Conservation (phyloP, 2,888 invertebrate species). For the Sacculina carcini region DNA sequence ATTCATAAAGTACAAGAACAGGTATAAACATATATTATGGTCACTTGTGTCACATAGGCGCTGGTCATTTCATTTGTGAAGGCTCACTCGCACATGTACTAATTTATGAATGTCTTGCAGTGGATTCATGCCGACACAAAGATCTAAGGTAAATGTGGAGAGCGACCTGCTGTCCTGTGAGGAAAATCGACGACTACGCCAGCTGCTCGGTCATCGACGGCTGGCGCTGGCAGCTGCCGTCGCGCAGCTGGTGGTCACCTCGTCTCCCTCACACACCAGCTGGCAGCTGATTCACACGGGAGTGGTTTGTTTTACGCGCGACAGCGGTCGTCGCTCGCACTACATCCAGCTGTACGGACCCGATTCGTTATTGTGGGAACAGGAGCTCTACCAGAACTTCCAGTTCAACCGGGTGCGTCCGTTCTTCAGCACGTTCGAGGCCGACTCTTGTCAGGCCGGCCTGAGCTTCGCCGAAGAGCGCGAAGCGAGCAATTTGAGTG, state of each 20-base stretch:
- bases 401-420: slow-evolving; percentile 49
- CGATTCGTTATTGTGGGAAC: slow-evolving; percentile 63
- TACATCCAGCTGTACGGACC: slow-evolving; percentile 26
- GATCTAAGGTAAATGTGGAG: no score
- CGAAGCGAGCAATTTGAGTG: slow-evolving; percentile 51
- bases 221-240: slow-evolving; percentile 12
- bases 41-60: no score
- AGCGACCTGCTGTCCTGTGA: slow-evolving; percentile 7
- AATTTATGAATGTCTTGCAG: no score
- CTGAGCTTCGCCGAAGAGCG: slow-evolving; percentile 79
- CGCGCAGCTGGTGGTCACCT: slow-evolving; percentile 12
- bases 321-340: slow-evolving; percentile 11
- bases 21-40: no score
- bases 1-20: no score
- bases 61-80: no score
- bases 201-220: slow-evolving; percentile 8
- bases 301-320: slow-evolving; percentile 12
- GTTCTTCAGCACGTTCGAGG: slow-evolving; percentile 78
- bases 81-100: no score
- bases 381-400: slow-evolving; percentile 74
- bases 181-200: slow-evolving; percentile 7
- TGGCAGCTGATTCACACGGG: slow-evolving; percentile 12
- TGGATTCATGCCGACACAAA: no score
- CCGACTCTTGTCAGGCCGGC: slow-evolving; percentile 44
- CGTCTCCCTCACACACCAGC: slow-evolving; percentile 10